Evolutionary conservation across 2,888 invertebrate species (phyloP).

Genomic region (Mimumesa dahlbomi): DNA sequence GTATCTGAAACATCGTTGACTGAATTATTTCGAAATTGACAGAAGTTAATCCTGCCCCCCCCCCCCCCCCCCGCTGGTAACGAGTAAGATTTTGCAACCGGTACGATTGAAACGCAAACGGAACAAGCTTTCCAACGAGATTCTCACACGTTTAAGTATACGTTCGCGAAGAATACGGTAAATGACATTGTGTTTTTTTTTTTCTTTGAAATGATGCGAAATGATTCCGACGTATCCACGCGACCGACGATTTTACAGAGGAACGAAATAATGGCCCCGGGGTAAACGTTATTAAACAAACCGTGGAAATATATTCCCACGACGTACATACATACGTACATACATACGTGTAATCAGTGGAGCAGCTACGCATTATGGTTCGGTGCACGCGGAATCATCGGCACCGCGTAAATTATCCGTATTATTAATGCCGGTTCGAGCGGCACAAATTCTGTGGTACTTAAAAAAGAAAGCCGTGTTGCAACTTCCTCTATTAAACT

Average conservation of each 20-base stretch:
- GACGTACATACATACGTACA: no score
- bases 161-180: no score
- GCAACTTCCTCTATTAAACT: not conserved
- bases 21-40: not conserved
- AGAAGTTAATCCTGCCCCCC: not conserved
- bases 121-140: no score
- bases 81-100: no score
- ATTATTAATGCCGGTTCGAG: constrained; percentile 47
- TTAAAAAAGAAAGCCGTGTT: not conserved
- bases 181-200: no score
- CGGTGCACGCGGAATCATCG: constrained; percentile 53
- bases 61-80: no score
- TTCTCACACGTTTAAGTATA: not conserved
- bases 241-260: no score
- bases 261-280: no score
- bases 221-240: not conserved
- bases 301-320: constrained; percentile 54
- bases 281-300: constrained; percentile 58
- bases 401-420: constrained; percentile 42
- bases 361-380: constrained; percentile 44
- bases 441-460: constrained; percentile 23
- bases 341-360: constrained; percentile 29
- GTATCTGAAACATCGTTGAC: constrained; percentile 3
- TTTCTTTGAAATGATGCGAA: no score
- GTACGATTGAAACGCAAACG: no score